Percentiles rank a stretch among this genome's conserved stretches.
phyloP scores from a whole-genome alignment of 2,113 vertebrate species.

The Epinephelus moara region DNA sequence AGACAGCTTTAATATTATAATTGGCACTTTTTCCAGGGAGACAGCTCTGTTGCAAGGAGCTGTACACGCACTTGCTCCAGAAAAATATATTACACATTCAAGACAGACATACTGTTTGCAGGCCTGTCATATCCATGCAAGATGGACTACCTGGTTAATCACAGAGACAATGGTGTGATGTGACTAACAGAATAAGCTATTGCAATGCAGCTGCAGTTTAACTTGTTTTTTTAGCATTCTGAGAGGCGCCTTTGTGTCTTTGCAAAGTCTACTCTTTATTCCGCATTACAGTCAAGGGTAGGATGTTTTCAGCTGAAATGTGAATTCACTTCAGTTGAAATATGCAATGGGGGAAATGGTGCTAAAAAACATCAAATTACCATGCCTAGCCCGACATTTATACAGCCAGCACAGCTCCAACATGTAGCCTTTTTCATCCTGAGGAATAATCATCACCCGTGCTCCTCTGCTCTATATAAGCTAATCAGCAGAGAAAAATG shows the following conservation, averaged over 20 bases:
- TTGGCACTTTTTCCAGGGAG: conserved; percentile 77
- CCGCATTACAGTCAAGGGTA: conserved; percentile 19
- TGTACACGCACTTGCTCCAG: conserved; percentile 23
- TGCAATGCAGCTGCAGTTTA: background rate
- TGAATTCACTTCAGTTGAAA: background rate
- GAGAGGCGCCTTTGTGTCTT: conserved; percentile 25
- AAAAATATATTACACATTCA: conserved; percentile 52
- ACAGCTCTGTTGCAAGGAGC: conserved; percentile 56
- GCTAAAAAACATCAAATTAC: conserved; percentile 38
- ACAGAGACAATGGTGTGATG: conserved; percentile 33
- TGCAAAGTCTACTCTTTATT: conserved; percentile 29
- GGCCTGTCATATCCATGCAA: conserved; percentile 42
- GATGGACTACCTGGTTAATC: conserved; percentile 58
- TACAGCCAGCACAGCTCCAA: background rate
- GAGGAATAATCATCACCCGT: conserved; percentile 32
- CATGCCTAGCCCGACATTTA: conserved; percentile 32
- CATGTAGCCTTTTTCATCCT: conserved; percentile 46
- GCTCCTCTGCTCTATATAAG: conserved; percentile 36
- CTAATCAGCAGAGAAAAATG: conserved; percentile 67
- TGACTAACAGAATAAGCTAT: background rate
- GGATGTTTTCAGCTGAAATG: conserved; percentile 1
- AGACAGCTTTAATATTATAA: conserved; percentile 87
- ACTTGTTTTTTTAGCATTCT: conserved; percentile 37
- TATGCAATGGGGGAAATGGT: background rate
- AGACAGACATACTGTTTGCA: conserved; percentile 43